Base-by-base conservation (phyloP, 2,888 invertebrate genomes). In the Tolmerus cingulatus region DNA sequence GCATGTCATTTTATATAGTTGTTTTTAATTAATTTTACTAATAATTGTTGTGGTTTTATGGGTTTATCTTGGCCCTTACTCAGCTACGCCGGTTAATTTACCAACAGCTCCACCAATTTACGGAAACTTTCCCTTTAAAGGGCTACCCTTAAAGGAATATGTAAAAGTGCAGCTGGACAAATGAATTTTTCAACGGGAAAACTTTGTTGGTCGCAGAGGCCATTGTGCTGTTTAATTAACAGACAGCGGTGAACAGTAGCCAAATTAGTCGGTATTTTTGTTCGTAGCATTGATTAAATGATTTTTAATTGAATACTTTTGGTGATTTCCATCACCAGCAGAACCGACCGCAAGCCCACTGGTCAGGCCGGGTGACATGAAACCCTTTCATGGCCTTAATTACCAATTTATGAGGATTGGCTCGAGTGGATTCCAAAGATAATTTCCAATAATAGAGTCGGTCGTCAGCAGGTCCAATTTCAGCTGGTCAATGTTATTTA, bases 371-470 rank as follows among this genome's bases (percentile, higher is more conserved):
- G 66, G 66, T 87, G 82, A 77, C 40, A 82, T 74, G 87, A 87
- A 87, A 81, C 86, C 87, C 76, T 87, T 86, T 81, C 57, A 86
- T 43, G 76, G 87, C 51, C 82, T 82, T 82, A 87, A 87, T 87
- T 87, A 87, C 86, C 76, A 86, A 86, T 87, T 87, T 86, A 87
- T 86, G 78, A 43, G 46, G 46, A 82, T 82, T 40, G 82, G 57
- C 34, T 55, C 19, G 37, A 87, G 37, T 55, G 40, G 66, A 43
- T 46, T 40, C 37, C 74, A 57, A 37, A 74, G 76, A 43, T 74
- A 74, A 87, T 79, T 87, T 79, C 57, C 78, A 81, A 37, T 77
- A 87, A 87, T 78, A 55, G 37, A 79, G 37, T 66, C 79, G 34
- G 37, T 57, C 19, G 30, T 27, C 78, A 87, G 40, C 78, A 87